Conservation (phyloP, 92 coral and sea anemone genomes). For the Porites rus region DNA sequence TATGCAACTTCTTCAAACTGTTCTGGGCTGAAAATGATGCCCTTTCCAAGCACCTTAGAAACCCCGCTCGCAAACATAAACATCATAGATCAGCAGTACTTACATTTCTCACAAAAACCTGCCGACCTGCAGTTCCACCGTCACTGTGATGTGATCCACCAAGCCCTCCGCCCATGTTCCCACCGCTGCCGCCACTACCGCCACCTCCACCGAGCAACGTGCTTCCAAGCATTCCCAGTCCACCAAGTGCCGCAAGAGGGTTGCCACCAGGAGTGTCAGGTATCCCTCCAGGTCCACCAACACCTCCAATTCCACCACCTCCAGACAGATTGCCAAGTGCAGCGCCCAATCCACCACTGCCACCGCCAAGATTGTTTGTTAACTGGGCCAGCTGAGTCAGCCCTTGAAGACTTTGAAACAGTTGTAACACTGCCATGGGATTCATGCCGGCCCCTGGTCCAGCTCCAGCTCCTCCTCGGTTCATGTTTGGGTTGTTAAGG, state of each 20-base stretch:
- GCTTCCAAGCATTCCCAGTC: slow-evolving; percentile 44
- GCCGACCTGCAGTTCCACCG: slow-evolving; percentile 76
- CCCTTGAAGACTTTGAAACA: slow-evolving; percentile 89
- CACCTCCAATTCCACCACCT: slow-evolving; percentile 17
- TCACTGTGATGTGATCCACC: slow-evolving; percentile 44
- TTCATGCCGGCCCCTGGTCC: slow-evolving; percentile 53
- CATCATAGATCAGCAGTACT: slow-evolving; percentile 41
- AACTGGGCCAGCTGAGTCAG: slow-evolving; percentile 62
- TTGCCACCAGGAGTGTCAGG: slow-evolving; percentile 26
- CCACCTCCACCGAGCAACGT: slow-evolving; percentile 29
- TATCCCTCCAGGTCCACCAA: slow-evolving; percentile 36
- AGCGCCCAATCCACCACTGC: slow-evolving; percentile 31
- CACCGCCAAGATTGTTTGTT: slow-evolving; percentile 52
- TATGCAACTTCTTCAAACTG: too few species aligned
- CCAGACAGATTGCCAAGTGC: slow-evolving; percentile 27
- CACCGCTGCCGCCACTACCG: slow-evolving; percentile 12
- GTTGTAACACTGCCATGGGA: slow-evolving; percentile 88
- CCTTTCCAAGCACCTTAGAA: too few species aligned
- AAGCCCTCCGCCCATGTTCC: slow-evolving; percentile 23
- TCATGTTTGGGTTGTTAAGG: slow-evolving; percentile 30
- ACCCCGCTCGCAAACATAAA: neutral
- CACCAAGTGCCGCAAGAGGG: slow-evolving; percentile 56
- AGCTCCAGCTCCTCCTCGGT: slow-evolving; percentile 47
- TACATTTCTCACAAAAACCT: slow-evolving; percentile 98
- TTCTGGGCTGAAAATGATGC: too few species aligned